A percentile compares a stretch with the other conserved stretches of the same genome.
Conservation (phyloP, 37 sponge, comb jelly and placozoan genomes). For the Corticium candelabrum region DNA sequence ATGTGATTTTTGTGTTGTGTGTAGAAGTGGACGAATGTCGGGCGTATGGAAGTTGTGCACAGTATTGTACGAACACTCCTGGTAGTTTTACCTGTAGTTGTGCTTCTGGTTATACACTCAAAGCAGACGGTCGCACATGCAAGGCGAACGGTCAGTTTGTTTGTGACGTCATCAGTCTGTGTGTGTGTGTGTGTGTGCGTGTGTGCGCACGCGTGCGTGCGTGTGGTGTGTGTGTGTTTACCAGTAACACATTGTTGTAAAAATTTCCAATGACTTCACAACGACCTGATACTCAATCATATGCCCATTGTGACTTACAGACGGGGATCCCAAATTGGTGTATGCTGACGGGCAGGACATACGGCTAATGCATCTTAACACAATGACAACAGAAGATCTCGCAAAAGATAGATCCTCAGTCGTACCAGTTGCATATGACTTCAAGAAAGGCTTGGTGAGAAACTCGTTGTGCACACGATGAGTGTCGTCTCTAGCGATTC, state of each 20-base stretch:
- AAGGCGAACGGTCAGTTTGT: neutral
- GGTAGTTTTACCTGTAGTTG: neutral
- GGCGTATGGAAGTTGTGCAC: neutral
- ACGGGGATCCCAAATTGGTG: neutral
- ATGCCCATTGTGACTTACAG: no score
- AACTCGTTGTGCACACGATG: neutral
- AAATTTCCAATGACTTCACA: no score
- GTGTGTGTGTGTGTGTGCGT: no score
- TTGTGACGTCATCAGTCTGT: no score
- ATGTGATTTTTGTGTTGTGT: neutral
- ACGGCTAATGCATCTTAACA: neutral
- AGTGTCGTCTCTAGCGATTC: neutral
- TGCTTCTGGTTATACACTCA: neutral
- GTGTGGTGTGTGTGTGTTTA: no score
- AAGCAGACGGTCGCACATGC: neutral
- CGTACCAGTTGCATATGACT: neutral
- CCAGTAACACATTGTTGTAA: no score
- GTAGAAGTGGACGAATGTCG: neutral
- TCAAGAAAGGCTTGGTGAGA: neutral
- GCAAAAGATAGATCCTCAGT: neutral
- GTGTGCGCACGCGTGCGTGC: no score
- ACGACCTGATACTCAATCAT: neutral
- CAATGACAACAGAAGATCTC: no score
- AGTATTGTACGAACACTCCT: neutral
- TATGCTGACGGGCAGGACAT: neutral